Percentiles rank a stretch among this genome's conserved stretches.
Conservation (phyloP, 2,113 vertebrate genomes). For the Mesitornis unicolor region DNA sequence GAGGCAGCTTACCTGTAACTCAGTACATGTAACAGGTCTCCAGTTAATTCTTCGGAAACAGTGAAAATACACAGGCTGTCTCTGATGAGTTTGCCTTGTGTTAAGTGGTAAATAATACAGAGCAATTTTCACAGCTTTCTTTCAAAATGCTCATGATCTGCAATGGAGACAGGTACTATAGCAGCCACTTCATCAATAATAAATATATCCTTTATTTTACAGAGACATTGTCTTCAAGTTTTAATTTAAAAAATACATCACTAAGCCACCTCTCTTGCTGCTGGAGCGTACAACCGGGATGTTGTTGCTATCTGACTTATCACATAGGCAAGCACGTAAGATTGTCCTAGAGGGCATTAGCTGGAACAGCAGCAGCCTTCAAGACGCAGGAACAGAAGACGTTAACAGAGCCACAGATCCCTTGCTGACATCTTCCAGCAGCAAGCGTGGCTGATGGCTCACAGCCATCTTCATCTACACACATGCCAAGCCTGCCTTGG, state of each 20-base stretch:
- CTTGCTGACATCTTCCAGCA: conserved; percentile 48
- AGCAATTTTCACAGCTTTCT: conserved; percentile 58
- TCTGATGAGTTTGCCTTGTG: background rate
- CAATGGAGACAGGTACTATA: conserved; percentile 54
- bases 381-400: conserved; percentile 9
- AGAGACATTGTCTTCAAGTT: conserved; percentile 80
- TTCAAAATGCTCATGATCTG: conserved; percentile 19
- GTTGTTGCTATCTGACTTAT: conserved; percentile 41
- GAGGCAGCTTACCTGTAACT: conserved; percentile 1
- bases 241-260: conserved; percentile 79
- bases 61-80: background rate
- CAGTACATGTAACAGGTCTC: background rate
- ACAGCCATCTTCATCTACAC: conserved; percentile 57
- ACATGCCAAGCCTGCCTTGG: conserved; percentile 61
- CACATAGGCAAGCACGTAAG: conserved; percentile 50
- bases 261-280: conserved; percentile 64
- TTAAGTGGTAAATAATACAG: background rate
- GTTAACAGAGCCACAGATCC: conserved; percentile 9
- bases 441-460: conserved; percentile 37
- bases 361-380: conserved; percentile 50
- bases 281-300: conserved; percentile 60
- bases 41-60: conserved; percentile 36
- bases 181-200: conserved; percentile 69
- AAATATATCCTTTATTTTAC: conserved; percentile 79
- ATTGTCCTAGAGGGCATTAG: conserved; percentile 50